These are phyloP conservation scores for Silurus aristotelis DNA, from an alignment of 2,797 vertebrate genomes.

Conservation along the genomic window DNA sequence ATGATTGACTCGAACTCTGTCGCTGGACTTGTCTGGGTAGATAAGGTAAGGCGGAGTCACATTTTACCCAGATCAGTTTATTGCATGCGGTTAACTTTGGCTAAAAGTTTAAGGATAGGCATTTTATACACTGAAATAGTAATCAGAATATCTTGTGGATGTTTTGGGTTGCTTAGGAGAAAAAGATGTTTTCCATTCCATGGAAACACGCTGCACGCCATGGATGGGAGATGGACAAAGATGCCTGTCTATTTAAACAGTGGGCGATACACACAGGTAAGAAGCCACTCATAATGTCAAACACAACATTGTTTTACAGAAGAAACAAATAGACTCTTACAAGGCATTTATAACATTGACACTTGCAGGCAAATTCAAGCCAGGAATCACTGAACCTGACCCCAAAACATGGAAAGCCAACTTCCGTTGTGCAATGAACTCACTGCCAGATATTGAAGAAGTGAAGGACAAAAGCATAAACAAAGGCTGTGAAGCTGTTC, in stretches of 20 bases:
- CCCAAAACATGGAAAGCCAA: slow-evolving; percentile 99
- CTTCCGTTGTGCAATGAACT: slow-evolving; percentile 98
- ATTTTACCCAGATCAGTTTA: neutral
- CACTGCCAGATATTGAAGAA: slow-evolving; percentile 91
- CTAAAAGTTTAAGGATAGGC: neutral
- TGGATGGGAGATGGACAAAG: slow-evolving; percentile 93
- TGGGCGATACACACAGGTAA: slow-evolving; percentile 98
- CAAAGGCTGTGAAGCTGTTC: slow-evolving; percentile 88
- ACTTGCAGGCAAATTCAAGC: slow-evolving; percentile 82
- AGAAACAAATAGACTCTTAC: neutral
- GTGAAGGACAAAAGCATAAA: slow-evolving; percentile 91
- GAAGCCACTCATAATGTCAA: slow-evolving; percentile 29
- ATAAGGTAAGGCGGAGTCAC: slow-evolving; percentile 67
- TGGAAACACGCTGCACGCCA: slow-evolving; percentile 98
- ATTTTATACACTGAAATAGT: neutral
- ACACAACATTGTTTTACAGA: neutral
- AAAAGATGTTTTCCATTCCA: slow-evolving; percentile 88
- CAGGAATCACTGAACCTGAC: slow-evolving; percentile 78
- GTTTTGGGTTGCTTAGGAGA: slow-evolving; percentile 72
- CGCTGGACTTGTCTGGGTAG: slow-evolving; percentile 71
- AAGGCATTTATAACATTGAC: neutral
- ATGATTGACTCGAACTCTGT: slow-evolving; percentile 70
- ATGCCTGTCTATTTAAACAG: slow-evolving; percentile 87
- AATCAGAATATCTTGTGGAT: neutral
- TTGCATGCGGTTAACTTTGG: neutral